Base-by-base conservation (phyloP, 2,888 invertebrate genomes). In the Emesis furor region DNA sequence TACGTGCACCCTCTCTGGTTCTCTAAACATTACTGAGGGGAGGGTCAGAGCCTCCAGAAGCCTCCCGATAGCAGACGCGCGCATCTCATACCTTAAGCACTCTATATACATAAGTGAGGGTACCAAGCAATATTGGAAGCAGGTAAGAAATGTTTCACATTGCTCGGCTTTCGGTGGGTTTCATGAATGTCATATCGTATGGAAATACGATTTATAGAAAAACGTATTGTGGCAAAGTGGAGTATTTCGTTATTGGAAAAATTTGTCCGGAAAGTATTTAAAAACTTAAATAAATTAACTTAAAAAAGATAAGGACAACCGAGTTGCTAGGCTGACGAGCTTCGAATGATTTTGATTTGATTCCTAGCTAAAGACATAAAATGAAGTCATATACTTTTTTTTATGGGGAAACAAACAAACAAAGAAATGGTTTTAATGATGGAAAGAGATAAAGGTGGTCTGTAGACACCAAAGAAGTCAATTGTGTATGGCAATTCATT, bases 1-100 rank as follows among this genome's bases (percentile, higher is more conserved):
- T 91, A 91, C 95, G 95, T 94, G 92, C 90, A 89, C 91, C 92
- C 92, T 92, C 89, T 90, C 85, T 86, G 89, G 82, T 89, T 88
- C 88, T 90, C 89, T 83, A 91, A 91, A 90, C 89, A 89, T 90
- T 90, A 96, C 96, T 96, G 96, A 95, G 95, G 96, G 95, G 94
- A 93, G 94, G 94, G 93, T 85, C 90, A 89, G 80, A 93, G 89
- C 92, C 91, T 93, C 90, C 88, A 90, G 89, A 94, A 92, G 91
- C 92, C 32, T 93, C 86, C 87, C 87, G 86, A 86, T 87, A 90
- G 87, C 91, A 95, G 95, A 94, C 96, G 96, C 95, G 96, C 96
- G 96, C 96, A 96, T 95, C 95, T 92, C 91, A 88, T 93, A 92
- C 93, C 93, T 93, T 51, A 51, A 51, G 51, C 51, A 14, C 51